Evolutionary conservation across 1,140 invertebrate species (phyloP).

Genomic region (Neodiprion virginianus): DNA sequence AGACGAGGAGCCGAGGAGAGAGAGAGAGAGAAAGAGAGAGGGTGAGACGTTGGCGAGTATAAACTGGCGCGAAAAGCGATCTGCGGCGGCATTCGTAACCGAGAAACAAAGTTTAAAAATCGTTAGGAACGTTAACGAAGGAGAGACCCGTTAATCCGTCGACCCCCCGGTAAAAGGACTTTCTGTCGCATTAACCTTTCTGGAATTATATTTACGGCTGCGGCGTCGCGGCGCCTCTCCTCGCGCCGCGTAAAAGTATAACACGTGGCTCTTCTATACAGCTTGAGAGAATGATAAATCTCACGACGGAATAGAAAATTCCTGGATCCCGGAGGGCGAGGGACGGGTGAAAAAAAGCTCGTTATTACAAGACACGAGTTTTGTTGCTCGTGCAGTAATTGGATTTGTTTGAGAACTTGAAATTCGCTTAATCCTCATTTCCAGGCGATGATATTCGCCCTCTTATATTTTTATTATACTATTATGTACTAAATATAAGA

Average conservation of each 20-base stretch:
- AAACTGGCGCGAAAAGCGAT: too few relatives aligned
- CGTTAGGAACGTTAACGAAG: neutral
- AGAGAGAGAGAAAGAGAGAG: too few relatives aligned
- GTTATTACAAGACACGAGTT: slow-evolving; percentile 5
- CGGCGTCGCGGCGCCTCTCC: neutral
- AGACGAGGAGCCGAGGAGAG: too few relatives aligned
- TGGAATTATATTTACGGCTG: neutral
- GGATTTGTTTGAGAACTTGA: neutral
- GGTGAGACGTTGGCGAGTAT: too few relatives aligned
- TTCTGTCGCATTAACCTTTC: slow-evolving; percentile 1
- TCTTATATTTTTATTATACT: neutral
- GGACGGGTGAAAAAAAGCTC: neutral
- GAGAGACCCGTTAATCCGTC: neutral
- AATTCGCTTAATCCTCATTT: neutral
- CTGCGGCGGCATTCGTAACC: too few relatives aligned
- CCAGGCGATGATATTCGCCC: neutral
- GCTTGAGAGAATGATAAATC: slow-evolving; percentile 7
- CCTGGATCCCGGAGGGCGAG: neutral
- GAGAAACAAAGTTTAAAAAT: neutral
- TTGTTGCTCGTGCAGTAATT: neutral
- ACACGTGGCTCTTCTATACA: neutral
- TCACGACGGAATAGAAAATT: slow-evolving; percentile 7
- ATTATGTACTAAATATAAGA: neutral
- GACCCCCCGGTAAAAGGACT: neutral
- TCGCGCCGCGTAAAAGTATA: neutral